phyloP scores from a whole-genome alignment of 2,113 vertebrate genomes.

The Megaceryle torquata region DNA sequence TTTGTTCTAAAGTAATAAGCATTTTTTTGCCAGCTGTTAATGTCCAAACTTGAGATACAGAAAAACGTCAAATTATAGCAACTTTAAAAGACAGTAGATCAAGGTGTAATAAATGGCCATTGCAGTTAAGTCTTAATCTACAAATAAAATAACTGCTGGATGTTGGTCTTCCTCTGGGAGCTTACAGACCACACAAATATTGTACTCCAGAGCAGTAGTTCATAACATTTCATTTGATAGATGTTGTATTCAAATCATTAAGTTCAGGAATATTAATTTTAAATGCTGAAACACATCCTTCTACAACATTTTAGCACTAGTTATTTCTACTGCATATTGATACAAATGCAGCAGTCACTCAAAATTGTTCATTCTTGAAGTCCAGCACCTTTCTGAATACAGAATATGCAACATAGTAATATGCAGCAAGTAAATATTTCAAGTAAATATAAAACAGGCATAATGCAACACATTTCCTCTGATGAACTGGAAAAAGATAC shows the following conservation, averaged over 20 bases:
- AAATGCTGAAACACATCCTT: not conserved
- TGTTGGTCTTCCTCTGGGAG: not conserved
- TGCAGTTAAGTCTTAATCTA: not conserved
- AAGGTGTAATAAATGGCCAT: not conserved
- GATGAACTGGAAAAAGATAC: not conserved
- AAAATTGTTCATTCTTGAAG: not conserved
- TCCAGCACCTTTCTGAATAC: not conserved
- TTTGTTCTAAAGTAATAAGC: not conserved
- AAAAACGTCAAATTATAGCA: not conserved
- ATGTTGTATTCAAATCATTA: not conserved
- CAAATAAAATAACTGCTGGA: not conserved
- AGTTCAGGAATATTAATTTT: not conserved
- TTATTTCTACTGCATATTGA: not conserved
- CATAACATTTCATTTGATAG: not conserved
- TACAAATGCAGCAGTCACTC: not conserved
- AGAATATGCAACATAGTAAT: not conserved
- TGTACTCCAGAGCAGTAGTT: not conserved
- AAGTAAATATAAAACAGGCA: not conserved
- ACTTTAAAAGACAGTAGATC: not conserved
- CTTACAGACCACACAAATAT: not conserved
- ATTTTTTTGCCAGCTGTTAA: not conserved
- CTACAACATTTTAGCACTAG: not conserved
- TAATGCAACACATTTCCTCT: not conserved
- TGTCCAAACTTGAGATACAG: not conserved
- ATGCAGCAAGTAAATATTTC: not conserved